Percentiles rank a stretch among this genome's conserved stretches.
These are phyloP conservation scores for Etheostoma nigrum DNA, from an alignment of 2,797 vertebrate species.

Conservation along the genomic window DNA sequence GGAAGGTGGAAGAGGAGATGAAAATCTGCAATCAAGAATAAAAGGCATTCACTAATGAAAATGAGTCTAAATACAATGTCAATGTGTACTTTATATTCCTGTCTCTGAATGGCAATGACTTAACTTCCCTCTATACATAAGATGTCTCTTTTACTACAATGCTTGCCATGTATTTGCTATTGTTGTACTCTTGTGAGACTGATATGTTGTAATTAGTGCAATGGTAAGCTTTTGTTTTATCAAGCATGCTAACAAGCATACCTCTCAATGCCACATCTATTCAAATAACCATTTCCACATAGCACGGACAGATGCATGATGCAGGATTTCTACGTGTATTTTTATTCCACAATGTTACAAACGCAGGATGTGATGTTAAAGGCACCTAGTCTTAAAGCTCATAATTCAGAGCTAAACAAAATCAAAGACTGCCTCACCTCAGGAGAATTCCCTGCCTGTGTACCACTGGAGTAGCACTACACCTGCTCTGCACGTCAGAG, in stretches of 20 bases:
- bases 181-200: slow-evolving; percentile 4
- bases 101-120: slow-evolving; percentile 7
- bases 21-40: slow-evolving; percentile 28
- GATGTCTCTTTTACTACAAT: slow-evolving; percentile 11
- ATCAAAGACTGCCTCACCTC: slow-evolving; percentile 12
- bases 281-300: slow-evolving; percentile 10
- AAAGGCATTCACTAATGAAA: slow-evolving; percentile 39
- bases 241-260: slow-evolving; percentile 11
- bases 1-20: neutral
- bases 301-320: neutral
- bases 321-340: neutral
- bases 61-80: slow-evolving; percentile 17
- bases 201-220: slow-evolving; percentile 4
- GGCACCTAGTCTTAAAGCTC: neutral
- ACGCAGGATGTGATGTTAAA: neutral
- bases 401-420: slow-evolving; percentile 21
- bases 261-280: slow-evolving; percentile 7
- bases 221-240: slow-evolving; percentile 27
- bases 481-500: slow-evolving; percentile 55
- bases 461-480: slow-evolving; percentile 26
- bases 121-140: slow-evolving; percentile 20
- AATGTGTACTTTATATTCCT: neutral
- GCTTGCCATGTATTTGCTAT: neutral
- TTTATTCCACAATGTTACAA: slow-evolving; percentile 12
- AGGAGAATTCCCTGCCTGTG: slow-evolving; percentile 19